Percentiles rank a stretch among this genome's conserved stretches.
Evolutionary conservation across 2,888 invertebrate genomes (phyloP).

Genomic region (Lacanobia oleracea): DNA sequence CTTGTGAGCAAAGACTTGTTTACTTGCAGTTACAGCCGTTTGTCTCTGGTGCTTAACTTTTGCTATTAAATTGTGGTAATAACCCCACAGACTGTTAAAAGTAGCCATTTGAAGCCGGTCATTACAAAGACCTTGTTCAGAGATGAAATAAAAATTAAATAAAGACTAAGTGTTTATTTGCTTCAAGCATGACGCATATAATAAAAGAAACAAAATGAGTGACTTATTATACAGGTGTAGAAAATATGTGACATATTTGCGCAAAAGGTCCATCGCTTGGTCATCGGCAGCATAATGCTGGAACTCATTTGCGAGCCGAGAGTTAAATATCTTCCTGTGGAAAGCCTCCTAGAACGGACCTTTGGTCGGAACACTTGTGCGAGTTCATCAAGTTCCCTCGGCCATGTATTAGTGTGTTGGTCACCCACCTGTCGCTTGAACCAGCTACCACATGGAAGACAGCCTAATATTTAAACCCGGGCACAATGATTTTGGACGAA

Average conservation of each 20-base stretch:
- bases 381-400: neutral
- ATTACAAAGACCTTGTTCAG: neutral
- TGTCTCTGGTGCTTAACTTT: neutral
- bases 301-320: too few relatives aligned
- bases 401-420: too few relatives aligned
- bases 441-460: neutral
- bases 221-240: too few relatives aligned
- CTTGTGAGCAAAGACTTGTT: conserved; percentile 17
- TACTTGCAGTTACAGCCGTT: neutral
- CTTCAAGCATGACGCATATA: neutral
- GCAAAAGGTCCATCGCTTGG: too few relatives aligned
- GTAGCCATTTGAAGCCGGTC: neutral
- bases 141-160: too few relatives aligned
- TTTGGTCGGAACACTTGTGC: too few relatives aligned
- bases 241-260: too few relatives aligned
- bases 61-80: neutral
- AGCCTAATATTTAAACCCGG: neutral
- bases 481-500: too few relatives aligned
- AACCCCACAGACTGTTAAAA: neutral
- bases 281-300: too few relatives aligned
- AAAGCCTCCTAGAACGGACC: neutral
- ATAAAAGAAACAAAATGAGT: too few relatives aligned
- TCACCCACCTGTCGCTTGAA: too few relatives aligned
- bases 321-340: neutral
- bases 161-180: too few relatives aligned